phyloP scores from a whole-genome alignment of 2,113 vertebrate genomes.

The Gallinago jamesoni region DNA sequence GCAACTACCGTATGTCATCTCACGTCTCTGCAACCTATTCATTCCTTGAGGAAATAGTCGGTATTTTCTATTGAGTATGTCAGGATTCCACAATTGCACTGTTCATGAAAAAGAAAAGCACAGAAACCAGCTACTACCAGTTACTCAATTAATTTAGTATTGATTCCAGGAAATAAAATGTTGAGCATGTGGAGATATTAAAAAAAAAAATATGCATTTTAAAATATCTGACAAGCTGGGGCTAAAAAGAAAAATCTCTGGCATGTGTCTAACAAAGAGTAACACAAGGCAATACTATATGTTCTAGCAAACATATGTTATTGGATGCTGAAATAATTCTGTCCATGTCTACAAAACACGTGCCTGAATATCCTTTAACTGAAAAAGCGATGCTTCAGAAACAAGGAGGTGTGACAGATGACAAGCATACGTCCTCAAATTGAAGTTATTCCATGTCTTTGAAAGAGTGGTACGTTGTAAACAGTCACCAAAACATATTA shows the following conservation, averaged over 20 bases:
- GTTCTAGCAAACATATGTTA: not conserved
- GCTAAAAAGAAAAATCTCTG: not conserved
- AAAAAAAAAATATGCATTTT: not conserved
- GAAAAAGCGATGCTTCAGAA: not conserved
- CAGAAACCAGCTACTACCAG: not conserved
- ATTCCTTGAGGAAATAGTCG: not conserved
- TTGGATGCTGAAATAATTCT: not conserved
- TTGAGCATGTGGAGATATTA: not conserved
- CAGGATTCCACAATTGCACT: not conserved
- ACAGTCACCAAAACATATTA: not conserved
- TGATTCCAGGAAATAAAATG: not conserved
- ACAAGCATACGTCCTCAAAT: not conserved
- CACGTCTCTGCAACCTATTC: not conserved
- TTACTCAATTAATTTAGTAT: not conserved
- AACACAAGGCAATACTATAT: not conserved
- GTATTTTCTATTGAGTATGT: not conserved
- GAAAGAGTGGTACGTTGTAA: not conserved
- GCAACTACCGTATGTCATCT: not conserved
- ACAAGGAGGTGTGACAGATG: not conserved
- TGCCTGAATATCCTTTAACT: not conserved
- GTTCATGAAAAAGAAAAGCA: not conserved
- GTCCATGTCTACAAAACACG: not conserved
- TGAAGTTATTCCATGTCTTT: not conserved
- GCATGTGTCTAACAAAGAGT: not conserved
- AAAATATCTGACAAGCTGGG: not conserved